Conservation (phyloP, 2,113 vertebrate genomes). For the Brevimyrus niger region DNA sequence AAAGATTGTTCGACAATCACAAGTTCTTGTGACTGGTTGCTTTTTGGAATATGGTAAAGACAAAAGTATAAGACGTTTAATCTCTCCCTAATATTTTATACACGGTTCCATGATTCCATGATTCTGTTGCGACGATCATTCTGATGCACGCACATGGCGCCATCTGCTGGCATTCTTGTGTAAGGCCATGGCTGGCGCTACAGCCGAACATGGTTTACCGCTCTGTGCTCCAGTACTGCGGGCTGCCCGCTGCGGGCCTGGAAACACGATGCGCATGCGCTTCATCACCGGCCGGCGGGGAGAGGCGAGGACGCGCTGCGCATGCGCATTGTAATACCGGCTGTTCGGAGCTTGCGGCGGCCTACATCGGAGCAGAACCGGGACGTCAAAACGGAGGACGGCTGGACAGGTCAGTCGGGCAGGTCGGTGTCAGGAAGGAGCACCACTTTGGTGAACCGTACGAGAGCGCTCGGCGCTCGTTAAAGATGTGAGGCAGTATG, state of each 20-base stretch:
- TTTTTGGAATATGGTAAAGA: neutral
- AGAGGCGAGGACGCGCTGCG: neutral
- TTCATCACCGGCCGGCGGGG: neutral
- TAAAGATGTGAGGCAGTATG: neutral
- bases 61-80: neutral
- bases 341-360: neutral
- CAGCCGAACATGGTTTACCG: neutral
- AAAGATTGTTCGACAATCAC: neutral
- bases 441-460: neutral
- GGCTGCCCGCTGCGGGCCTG: neutral
- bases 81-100: neutral
- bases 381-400: neutral
- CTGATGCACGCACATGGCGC: neutral
- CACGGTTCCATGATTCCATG: neutral
- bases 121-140: neutral
- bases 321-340: conserved; percentile 7
- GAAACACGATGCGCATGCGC: neutral
- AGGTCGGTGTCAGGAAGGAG: neutral
- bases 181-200: neutral
- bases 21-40: neutral
- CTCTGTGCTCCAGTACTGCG: neutral
- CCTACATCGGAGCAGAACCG: neutral
- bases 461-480: neutral
- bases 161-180: neutral
- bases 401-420: conserved; percentile 4